Evolutionary conservation across 2,888 invertebrate genomes (phyloP).

Genomic region (Herminia tarsipennalis): DNA sequence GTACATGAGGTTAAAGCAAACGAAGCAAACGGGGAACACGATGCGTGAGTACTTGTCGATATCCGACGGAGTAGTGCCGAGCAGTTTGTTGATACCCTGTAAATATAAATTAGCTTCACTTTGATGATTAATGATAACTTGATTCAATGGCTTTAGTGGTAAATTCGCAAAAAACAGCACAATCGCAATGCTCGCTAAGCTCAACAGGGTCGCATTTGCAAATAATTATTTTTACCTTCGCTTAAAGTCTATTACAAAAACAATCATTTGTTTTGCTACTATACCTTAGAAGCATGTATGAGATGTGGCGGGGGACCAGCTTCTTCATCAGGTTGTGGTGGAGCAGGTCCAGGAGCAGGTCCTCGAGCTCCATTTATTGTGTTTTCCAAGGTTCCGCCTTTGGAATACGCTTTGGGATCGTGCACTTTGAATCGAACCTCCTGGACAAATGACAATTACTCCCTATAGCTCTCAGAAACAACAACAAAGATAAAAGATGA

Average conservation of each 20-base stretch:
- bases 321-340: conserved; percentile 81
- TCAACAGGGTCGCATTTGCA: conserved; percentile 3
- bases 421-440: conserved; percentile 98
- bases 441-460: conserved; percentile 80
- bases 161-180: conserved; percentile 2
- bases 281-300: conserved; percentile 93
- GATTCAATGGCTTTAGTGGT: background rate
- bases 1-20: conserved; percentile 99
- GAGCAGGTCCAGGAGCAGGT: conserved; percentile 40
- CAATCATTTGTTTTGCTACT: conserved; percentile 13
- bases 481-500: too few species aligned
- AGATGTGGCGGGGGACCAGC: conserved; percentile 90
- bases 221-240: conserved; percentile 3
- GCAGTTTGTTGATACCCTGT: conserved; percentile 94
- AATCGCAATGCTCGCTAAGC: conserved; percentile 3
- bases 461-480: conserved; percentile 7
- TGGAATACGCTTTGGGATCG: conserved; percentile 97
- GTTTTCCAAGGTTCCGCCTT: conserved; percentile 96
- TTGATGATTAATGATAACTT: conserved; percentile 5
- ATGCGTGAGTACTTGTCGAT: conserved; percentile 99
- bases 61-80: conserved; percentile 97
- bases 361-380: conserved; percentile 92
- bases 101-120: conserved; percentile 33
- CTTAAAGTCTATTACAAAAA: conserved; percentile 4
- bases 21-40: conserved; percentile 99